Base-by-base conservation (phyloP, 2,113 vertebrate species). In the Elgaria multicarinata region DNA sequence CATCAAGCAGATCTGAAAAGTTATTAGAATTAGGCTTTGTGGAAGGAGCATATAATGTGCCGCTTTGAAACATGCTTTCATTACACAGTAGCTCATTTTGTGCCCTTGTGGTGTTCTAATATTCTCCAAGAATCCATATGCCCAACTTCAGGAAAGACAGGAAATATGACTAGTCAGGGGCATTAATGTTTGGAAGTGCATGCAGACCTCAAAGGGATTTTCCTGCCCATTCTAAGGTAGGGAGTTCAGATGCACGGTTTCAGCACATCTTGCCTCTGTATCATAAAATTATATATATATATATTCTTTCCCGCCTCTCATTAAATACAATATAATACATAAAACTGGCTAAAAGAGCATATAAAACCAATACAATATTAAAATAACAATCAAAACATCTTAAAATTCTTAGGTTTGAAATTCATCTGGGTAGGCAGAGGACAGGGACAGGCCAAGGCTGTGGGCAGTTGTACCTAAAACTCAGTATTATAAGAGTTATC, bases 1-100 rank as follows among this genome's bases (percentile, higher is more conserved):
- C 44, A 91, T 83, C 83, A 92, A 96, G 76, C 90, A 83, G 90
- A 77, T 93, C 89, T 94, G 66, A 82, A 84, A 93, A 91, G 62
- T 91, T 93, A 93, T 93, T 93, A 96, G 92, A 64, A 50, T 69
- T 92, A n/a, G 1, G 0, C 16, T 72, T 87, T 87, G 66, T 64
- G 89, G 83, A 90, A 91, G 89, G 81, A 92, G 86, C 31, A 12
- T 31, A 80, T 85, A 79, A 20, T 50, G 16, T 89, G 71, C 53
- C 44, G 31, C 66, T 85, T 86, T 91, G 12, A 39, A 80, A 82
- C 71, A 81, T 12, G 4, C 0, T 67, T 90, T 90, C 89, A 87
- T 95, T 92, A 94, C 87, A 93, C 86, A 46, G 8, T 64, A 91
- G 81, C 92, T 92, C 1, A 53, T 90, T 89, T 89, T 90, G 78